Conservation (phyloP, 2,888 invertebrate species). For the Cerceris ruficornis region DNA sequence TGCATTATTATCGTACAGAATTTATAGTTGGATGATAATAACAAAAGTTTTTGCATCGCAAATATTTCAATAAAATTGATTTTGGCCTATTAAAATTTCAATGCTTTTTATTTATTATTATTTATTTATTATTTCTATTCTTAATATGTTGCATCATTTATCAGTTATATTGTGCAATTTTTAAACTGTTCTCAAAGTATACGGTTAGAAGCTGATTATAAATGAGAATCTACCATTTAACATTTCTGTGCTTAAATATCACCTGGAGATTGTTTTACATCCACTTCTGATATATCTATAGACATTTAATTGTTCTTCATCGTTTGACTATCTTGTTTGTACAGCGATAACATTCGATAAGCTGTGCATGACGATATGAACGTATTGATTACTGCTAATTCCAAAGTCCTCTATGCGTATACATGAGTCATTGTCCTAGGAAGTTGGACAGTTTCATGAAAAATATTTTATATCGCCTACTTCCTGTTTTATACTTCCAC, state of each 20-base stretch:
- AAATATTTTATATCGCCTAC: constrained; percentile 26
- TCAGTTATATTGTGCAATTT: background rate
- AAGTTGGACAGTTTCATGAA: constrained; percentile 26
- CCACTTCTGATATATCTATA: constrained; percentile 13
- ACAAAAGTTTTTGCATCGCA: no score
- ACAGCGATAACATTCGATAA: constrained; percentile 58
- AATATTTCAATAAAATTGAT: background rate
- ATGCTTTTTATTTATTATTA: no score
- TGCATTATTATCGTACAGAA: background rate
- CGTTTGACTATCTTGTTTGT: constrained; percentile 51
- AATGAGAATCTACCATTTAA: background rate
- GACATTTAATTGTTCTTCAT: constrained; percentile 36
- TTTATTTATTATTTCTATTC: no score
- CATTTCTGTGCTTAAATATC: background rate
- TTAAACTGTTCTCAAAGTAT: background rate
- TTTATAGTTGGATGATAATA: background rate
- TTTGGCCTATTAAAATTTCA: background rate
- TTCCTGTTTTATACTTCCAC: background rate
- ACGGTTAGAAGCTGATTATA: background rate
- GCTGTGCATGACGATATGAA: constrained; percentile 43
- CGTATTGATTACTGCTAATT: constrained; percentile 50
- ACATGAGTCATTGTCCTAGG: constrained; percentile 23
- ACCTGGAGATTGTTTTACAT: background rate
- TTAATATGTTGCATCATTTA: background rate
- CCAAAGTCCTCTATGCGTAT: constrained; percentile 57